phyloP scores from a whole-genome alignment of 2,113 vertebrate genomes.

The Mobula birostris region DNA sequence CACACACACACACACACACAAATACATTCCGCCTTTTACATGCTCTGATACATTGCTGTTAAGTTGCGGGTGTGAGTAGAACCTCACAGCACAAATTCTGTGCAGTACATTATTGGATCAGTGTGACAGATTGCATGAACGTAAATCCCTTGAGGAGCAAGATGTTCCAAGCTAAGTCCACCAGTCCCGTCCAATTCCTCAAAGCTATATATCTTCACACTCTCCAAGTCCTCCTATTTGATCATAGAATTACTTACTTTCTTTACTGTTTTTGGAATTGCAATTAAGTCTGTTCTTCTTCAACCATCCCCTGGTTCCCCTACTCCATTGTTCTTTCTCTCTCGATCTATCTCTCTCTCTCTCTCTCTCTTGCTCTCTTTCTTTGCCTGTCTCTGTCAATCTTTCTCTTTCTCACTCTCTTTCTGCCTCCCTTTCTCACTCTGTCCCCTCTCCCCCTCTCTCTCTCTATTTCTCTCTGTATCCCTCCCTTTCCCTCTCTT shows the following conservation, averaged over 20 bases:
- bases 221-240: neutral
- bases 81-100: no score
- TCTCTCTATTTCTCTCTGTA: no score
- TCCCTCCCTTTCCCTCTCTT: neutral
- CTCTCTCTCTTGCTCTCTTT: neutral
- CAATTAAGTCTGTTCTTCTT: neutral
- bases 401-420: no score
- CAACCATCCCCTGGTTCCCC: neutral
- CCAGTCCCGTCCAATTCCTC: neutral
- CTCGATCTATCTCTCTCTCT: neutral
- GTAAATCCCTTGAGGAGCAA: neutral
- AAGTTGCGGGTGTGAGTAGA: no score
- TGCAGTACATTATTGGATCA: conserved; percentile 42
- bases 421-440: no score
- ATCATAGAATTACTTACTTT: neutral
- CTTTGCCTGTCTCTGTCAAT: no score
- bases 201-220: neutral
- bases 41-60: no score
- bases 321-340: neutral
- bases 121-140: conserved; percentile 52
- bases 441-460: no score
- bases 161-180: neutral
- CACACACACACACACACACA: no score
- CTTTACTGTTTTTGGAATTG: neutral
- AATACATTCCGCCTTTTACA: no score